These are phyloP conservation scores for Diplogasteroides magnus DNA, from an alignment of 1,140 invertebrate species.

Conservation along the genomic window DNA sequence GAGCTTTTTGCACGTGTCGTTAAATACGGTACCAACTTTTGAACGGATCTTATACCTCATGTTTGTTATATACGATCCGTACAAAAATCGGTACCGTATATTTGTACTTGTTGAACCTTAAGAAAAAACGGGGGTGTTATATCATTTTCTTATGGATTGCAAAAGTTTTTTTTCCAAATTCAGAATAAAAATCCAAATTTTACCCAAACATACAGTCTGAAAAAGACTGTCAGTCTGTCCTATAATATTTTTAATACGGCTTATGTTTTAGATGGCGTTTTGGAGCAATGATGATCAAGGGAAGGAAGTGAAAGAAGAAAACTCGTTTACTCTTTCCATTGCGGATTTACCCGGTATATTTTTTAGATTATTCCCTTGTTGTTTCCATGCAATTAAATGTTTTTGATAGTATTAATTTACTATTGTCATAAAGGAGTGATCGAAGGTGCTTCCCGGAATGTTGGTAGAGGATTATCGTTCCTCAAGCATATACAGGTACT, in stretches of 20 bases:
- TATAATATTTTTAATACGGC: slow-evolving; percentile 19
- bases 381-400: too few relatives aligned
- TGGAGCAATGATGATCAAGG: neutral
- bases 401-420: neutral
- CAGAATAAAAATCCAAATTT: slow-evolving; percentile 9
- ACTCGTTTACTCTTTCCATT: slow-evolving; percentile 66
- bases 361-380: too few relatives aligned
- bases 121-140: too few relatives aligned
- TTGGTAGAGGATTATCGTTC: slow-evolving; percentile 63
- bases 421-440: slow-evolving; percentile 68
- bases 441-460: slow-evolving; percentile 82
- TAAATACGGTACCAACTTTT: too few relatives aligned
- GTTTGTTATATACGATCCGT: too few relatives aligned
- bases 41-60: too few relatives aligned
- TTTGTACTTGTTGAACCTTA: too few relatives aligned
- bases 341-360: slow-evolving; percentile 76
- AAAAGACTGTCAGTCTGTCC: neutral
- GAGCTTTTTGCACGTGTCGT: too few relatives aligned
- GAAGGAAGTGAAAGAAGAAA: slow-evolving; percentile 6
- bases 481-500: slow-evolving; percentile 75
- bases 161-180: slow-evolving; percentile 32
- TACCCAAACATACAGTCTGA: slow-evolving; percentile 9
- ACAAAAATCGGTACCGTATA: too few relatives aligned
- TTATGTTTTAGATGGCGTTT: slow-evolving; percentile 6
- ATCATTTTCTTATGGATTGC: too few relatives aligned